These are phyloP conservation scores for Hyppa rectilinea DNA, from an alignment of 2,888 invertebrate species.

Conservation along the genomic window DNA sequence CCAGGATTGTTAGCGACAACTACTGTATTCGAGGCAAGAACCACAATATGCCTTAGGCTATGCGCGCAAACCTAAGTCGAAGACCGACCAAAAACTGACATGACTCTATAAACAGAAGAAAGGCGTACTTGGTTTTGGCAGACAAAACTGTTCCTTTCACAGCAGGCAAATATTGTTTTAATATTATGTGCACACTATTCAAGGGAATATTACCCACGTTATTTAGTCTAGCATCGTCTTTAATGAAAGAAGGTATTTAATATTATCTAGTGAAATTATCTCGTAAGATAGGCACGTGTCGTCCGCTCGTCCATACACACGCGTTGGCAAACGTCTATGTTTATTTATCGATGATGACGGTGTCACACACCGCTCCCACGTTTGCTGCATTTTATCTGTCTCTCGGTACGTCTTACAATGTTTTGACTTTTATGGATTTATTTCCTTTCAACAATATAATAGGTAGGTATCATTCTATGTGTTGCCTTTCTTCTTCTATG, in stretches of 20 bases:
- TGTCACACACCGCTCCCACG: conserved; percentile 68
- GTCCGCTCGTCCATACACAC: conserved; percentile 50
- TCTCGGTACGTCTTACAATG: conserved; percentile 49
- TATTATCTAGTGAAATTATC: conserved; percentile 17
- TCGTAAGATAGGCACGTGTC: conserved; percentile 63
- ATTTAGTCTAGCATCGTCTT: conserved; percentile 7
- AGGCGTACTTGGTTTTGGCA: background rate
- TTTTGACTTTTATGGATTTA: conserved; percentile 46
- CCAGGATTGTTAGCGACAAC: no score
- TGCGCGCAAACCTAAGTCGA: background rate
- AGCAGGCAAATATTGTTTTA: no score
- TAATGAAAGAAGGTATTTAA: conserved; percentile 6
- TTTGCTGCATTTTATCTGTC: conserved; percentile 51
- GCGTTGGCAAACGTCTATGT: conserved; percentile 77
- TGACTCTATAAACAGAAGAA: no score
- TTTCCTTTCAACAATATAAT: conserved; percentile 30
- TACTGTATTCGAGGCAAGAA: background rate
- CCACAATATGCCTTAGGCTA: background rate
- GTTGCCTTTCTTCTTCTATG: conserved; percentile 2
- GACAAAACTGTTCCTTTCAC: no score
- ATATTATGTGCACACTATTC: background rate
- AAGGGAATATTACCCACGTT: background rate
- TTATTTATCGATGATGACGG: conserved; percentile 72
- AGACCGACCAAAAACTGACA: no score
- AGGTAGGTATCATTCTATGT: conserved; percentile 41